phyloP scores from a whole-genome alignment of 92 coral and sea anemone species.

The Isaurus tuberculatus region DNA sequence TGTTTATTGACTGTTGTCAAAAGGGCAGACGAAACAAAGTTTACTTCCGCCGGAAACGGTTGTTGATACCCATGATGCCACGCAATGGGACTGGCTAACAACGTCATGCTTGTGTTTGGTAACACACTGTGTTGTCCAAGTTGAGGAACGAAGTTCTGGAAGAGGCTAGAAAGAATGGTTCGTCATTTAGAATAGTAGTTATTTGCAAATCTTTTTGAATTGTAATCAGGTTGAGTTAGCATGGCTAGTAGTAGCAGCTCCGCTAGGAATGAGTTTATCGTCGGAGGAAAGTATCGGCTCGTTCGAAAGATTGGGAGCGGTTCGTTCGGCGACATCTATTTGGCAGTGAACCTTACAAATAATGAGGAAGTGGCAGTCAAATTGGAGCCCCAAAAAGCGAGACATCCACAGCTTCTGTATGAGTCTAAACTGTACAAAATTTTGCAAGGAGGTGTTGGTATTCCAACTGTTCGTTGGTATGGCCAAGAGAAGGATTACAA shows the following conservation, averaged over 20 bases:
- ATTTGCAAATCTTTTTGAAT: not conserved
- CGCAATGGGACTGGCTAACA: conserved; percentile 88
- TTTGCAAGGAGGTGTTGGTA: conserved; percentile 98
- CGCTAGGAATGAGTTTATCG: conserved; percentile 83
- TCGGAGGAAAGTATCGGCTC: conserved; percentile 94
- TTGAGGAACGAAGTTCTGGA: conserved; percentile 1
- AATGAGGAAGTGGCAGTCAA: conserved; percentile 99
- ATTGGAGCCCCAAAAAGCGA: conserved; percentile 96
- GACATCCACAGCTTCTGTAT: conserved; percentile 98
- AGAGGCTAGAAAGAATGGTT: conserved; percentile 7
- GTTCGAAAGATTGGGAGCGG: conserved; percentile 99
- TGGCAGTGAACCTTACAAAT: conserved; percentile 84
- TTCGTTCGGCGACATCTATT: conserved; percentile 98
- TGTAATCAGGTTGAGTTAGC: conserved; percentile 23
- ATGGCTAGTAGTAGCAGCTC: conserved; percentile 89
- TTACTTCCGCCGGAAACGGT: conserved; percentile 71
- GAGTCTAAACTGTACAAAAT: conserved; percentile 97
- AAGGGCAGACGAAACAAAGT: not conserved
- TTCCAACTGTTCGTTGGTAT: conserved; percentile 93
- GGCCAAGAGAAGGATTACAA: conserved; percentile 99
- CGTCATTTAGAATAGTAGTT: not conserved
- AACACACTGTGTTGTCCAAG: conserved; percentile 45
- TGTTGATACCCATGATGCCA: conserved; percentile 62
- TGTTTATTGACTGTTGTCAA: not conserved
- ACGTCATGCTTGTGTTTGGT: conserved; percentile 89